phyloP scores from a whole-genome alignment of 2,113 vertebrate species.

The Anarhynchus alexandrinus region DNA sequence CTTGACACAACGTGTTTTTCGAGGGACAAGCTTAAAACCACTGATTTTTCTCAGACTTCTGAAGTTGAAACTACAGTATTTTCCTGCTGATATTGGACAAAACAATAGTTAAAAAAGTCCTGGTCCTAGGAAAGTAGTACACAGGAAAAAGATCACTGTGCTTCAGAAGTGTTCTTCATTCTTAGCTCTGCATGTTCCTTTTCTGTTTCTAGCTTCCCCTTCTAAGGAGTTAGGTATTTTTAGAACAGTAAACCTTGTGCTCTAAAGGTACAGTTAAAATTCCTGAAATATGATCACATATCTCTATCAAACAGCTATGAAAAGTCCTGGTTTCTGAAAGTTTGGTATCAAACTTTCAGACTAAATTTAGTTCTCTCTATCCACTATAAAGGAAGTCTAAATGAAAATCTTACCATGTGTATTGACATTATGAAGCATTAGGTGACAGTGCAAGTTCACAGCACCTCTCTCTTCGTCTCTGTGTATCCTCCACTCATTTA shows the following conservation, averaged over 20 bases:
- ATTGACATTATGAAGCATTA: not conserved
- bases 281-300: not conserved
- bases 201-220: not conserved
- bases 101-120: not conserved
- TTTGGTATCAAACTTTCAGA: not conserved
- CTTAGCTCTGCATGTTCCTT: not conserved
- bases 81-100: not conserved
- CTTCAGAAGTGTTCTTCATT: not conserved
- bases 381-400: not conserved
- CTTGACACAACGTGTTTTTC: not conserved
- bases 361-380: not conserved
- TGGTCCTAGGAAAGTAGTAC: not conserved
- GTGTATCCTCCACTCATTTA: not conserved
- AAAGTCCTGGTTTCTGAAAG: not conserved
- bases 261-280: not conserved
- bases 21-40: not conserved
- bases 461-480: not conserved
- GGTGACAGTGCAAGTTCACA: not conserved
- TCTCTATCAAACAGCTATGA: not conserved
- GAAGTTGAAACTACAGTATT: not conserved
- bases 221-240: not conserved
- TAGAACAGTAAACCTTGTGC: not conserved
- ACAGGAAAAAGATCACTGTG: not conserved
- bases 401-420: rapidly evolving
- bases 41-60: not conserved